Evolutionary conservation across 2,888 invertebrate species (phyloP).

Genomic region (Petrolisthes manimaculis): DNA sequence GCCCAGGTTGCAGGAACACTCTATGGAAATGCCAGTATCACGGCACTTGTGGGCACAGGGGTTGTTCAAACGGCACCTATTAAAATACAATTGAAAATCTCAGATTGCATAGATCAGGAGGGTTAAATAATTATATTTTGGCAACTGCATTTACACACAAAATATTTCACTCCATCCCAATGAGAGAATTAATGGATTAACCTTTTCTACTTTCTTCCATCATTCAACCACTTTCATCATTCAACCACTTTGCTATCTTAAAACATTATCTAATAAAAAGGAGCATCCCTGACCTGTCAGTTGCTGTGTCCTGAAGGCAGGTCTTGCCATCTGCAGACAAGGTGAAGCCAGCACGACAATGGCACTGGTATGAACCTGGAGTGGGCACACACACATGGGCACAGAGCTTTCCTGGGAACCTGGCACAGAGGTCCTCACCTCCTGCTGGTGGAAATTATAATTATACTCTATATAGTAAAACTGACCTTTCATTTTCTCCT

Average conservation of each 20-base stretch:
- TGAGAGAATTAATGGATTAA: background rate
- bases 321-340: slow-evolving; percentile 80
- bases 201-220: background rate
- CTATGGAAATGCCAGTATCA: slow-evolving; percentile 78
- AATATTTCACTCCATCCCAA: background rate
- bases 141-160: background rate
- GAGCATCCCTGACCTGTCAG: slow-evolving; percentile 39
- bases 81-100: background rate
- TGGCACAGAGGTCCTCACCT: slow-evolving; percentile 74
- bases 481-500: too few species aligned
- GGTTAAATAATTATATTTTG: background rate
- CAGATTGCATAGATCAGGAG: background rate
- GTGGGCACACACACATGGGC: slow-evolving; percentile 84
- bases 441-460: slow-evolving; percentile 37
- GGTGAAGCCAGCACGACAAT: slow-evolving; percentile 79
- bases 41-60: slow-evolving; percentile 82
- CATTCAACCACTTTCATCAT: background rate
- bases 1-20: slow-evolving; percentile 81
- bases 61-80: slow-evolving; percentile 72
- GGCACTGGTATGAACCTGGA: slow-evolving; percentile 79
- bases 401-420: slow-evolving; percentile 76
- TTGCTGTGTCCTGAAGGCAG: slow-evolving; percentile 73
- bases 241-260: background rate
- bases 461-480: too few species aligned
- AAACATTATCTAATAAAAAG: too few species aligned